Evolutionary conservation across 2,888 invertebrate species (phyloP).

Genomic region (Syrista parreyssii): DNA sequence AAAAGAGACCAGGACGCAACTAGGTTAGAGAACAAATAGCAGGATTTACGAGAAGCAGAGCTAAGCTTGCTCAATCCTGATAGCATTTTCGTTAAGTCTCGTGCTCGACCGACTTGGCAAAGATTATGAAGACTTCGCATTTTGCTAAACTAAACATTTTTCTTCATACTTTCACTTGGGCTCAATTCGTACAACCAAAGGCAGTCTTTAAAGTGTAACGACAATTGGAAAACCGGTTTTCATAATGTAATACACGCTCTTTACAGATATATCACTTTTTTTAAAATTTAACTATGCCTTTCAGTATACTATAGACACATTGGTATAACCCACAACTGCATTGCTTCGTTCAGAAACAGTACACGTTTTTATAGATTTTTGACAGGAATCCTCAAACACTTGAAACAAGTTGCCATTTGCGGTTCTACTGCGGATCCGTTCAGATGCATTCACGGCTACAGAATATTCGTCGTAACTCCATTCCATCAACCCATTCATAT

Average conservation of each 20-base stretch:
- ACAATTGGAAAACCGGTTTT: conserved; percentile 22
- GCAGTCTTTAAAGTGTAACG: conserved; percentile 11
- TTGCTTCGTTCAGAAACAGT: not conserved
- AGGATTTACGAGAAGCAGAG: not conserved
- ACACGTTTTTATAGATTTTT: not conserved
- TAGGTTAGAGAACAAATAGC: not conserved
- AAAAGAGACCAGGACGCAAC: not conserved
- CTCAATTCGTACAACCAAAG: not conserved
- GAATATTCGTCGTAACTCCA: not conserved
- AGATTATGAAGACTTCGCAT: not conserved
- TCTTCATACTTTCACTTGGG: not conserved
- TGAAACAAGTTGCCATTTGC: conserved; percentile 5
- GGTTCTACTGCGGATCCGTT: not conserved
- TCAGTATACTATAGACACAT: not conserved
- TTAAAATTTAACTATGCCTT: not conserved
- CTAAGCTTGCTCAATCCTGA: not conserved
- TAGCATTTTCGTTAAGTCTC: conserved; percentile 1
- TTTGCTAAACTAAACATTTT: not conserved
- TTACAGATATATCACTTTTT: not conserved
- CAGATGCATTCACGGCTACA: not conserved
- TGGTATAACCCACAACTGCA: not conserved
- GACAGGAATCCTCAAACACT: not conserved
- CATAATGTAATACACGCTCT: conserved; percentile 5
- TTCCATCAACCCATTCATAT: not conserved
- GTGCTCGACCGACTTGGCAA: not conserved